A percentile compares a stretch with the other conserved stretches of the same genome.
Evolutionary conservation across 2,113 vertebrate genomes (phyloP).

Genomic region (Oncorhynchus nerka): DNA sequence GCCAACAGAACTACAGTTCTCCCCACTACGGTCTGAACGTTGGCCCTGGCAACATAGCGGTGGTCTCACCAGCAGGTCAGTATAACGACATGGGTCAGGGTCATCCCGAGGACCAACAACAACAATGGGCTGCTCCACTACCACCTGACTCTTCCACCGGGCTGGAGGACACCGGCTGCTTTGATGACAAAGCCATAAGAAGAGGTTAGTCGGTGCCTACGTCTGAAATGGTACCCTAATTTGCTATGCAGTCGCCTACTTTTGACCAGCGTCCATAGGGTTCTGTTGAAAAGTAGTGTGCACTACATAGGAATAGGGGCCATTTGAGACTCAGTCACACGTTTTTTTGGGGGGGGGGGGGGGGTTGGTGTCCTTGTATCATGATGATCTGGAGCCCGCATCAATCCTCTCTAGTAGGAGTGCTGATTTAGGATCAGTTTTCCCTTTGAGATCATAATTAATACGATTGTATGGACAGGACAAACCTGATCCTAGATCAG

Average conservation of each 20-base stretch:
- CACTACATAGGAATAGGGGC: too few relatives aligned
- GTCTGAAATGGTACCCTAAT: neutral
- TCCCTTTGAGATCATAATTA: too few relatives aligned
- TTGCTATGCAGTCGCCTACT: neutral
- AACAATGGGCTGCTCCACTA: neutral
- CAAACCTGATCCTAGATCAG: too few relatives aligned
- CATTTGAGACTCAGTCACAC: too few relatives aligned
- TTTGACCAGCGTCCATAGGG: neutral
- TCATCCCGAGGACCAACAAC: slow-evolving; percentile 5
- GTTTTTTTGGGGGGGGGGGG: fast-evolving
- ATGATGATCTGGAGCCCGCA: too few relatives aligned
- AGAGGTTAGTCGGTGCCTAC: slow-evolving; percentile 56
- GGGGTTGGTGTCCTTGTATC: too few relatives aligned
- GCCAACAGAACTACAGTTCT: too few relatives aligned
- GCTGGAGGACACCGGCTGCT: slow-evolving; percentile 43
- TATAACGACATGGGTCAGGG: slow-evolving; percentile 23
- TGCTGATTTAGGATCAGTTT: too few relatives aligned
- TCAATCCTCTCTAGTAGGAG: too few relatives aligned
- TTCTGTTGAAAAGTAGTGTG: too few relatives aligned
- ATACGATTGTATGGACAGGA: too few relatives aligned
- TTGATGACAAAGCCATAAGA: slow-evolving; percentile 60
- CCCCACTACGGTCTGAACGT: slow-evolving; percentile 19
- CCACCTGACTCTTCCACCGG: slow-evolving; percentile 49
- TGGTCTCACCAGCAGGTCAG: slow-evolving; percentile 46
- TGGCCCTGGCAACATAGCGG: slow-evolving; percentile 37